Evolutionary conservation across 2,888 invertebrate species (phyloP).

Genomic region (Dasypogon diadema): DNA sequence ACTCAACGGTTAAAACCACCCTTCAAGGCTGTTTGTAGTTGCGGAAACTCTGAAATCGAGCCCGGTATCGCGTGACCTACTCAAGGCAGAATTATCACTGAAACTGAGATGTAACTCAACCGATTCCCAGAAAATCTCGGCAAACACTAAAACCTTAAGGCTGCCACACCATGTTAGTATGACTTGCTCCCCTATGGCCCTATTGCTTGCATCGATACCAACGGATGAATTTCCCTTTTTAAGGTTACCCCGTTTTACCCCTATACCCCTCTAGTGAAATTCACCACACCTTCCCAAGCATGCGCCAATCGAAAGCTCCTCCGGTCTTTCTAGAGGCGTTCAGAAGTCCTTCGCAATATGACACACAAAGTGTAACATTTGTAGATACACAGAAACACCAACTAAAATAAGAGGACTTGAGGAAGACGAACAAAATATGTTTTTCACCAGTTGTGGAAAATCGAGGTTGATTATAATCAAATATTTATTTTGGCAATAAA

Average conservation of each 20-base stretch:
- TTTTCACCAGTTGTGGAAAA: slow-evolving; percentile 54
- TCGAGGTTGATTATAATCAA: slow-evolving; percentile 55
- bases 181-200: neutral
- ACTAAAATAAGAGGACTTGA: slow-evolving; percentile 9
- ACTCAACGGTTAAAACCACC: neutral
- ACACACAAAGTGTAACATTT: neutral
- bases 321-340: neutral
- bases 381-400: slow-evolving; percentile 2
- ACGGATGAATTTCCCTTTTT: slow-evolving; percentile 29
- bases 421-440: slow-evolving; percentile 45
- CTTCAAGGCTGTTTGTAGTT: neutral
- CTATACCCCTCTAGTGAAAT: neutral
- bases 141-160: slow-evolving; percentile 50
- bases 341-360: neutral
- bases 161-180: slow-evolving; percentile 47
- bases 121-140: slow-evolving; percentile 50
- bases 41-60: neutral
- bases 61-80: neutral
- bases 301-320: neutral
- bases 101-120: slow-evolving; percentile 17
- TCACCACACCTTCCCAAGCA: neutral
- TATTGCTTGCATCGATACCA: neutral
- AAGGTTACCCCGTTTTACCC: neutral
- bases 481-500: slow-evolving; percentile 56
- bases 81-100: neutral